Base-by-base conservation (phyloP, 1,140 invertebrate genomes). In the Drosophila asahinai region DNA sequence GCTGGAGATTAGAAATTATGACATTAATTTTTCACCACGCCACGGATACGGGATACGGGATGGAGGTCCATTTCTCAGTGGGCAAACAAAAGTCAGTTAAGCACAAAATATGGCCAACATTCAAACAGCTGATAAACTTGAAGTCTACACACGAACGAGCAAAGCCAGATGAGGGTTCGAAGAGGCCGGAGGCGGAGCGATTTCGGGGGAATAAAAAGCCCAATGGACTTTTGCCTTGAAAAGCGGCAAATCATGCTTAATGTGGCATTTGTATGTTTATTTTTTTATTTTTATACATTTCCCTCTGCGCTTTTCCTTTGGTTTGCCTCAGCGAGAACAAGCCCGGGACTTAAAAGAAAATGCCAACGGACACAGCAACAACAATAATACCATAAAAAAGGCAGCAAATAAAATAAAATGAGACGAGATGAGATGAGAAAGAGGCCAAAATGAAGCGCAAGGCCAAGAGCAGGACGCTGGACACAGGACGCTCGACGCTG, bases 231-330 rank as follows among this genome's bases (percentile, higher is more conserved):
- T 72, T 78, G 73, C 55, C 83, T 81, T 72, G 60, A 78, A 76
- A 89, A 90, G 86, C 86, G 82, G 86, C 86, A 90, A 90, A 90
- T 90, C 86, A 90, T 90, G 82, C 81, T 90, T 90, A 90, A 90
- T 90, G 86, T 90, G 86, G 86, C 86, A 90, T 90, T 90, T 90
- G 70, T 63, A 80, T 74, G 52, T 83, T 86, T 82, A 70, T 86
- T 82, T 82, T 72, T 79, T 79, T 84, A 62, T 62, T 74, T 80
- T 75, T 58, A 55, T 71, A 71, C 40, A 63, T 60, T 67, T 70
- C 33, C 63, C 45, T 74, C 59, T 25, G 54, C 47, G 65, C 59
- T 57, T 70, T 72, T 65, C 58, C 40, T 76, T 54, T 42, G 65
- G 52, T 43, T 61, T 51, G 57, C 58, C 45, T 58, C 62, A 60